These are phyloP conservation scores for Carassius gibelio DNA, from an alignment of 2,113 vertebrate species.

Conservation along the genomic window DNA sequence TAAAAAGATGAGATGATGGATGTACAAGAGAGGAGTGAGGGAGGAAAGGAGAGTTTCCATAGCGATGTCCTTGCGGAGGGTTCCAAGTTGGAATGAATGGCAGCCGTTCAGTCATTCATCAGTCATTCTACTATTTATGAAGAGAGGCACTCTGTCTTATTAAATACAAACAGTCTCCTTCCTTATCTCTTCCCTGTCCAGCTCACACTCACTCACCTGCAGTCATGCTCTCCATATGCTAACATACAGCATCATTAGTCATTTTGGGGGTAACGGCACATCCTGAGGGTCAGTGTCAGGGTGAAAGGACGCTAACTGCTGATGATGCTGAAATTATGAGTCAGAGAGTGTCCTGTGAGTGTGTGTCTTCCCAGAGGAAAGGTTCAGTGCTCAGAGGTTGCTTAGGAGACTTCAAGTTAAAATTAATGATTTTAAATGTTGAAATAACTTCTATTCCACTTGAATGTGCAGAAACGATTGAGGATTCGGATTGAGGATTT, in stretches of 20 bases:
- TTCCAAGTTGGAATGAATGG: conserved; percentile 46
- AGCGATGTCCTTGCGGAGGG: conserved; percentile 46
- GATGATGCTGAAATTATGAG: conserved; percentile 32
- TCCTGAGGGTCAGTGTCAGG: conserved; percentile 22
- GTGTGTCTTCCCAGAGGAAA: conserved; percentile 6
- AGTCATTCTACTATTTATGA: conserved; percentile 31
- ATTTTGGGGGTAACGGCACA: conserved; percentile 26
- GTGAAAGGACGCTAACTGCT: conserved; percentile 31
- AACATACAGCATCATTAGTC: conserved; percentile 38
- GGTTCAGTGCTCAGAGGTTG: conserved; percentile 14
- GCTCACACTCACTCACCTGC: conserved; percentile 14
- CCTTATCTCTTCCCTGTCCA: background rate
- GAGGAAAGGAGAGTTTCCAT: conserved; percentile 34
- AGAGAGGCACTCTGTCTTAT: conserved; percentile 49
- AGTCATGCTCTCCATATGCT: conserved; percentile 25
- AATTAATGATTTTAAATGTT: background rate
- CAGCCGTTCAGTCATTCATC: conserved; percentile 48
- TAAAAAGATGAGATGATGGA: conserved; percentile 27
- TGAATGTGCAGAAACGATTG: background rate
- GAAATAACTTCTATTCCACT: background rate
- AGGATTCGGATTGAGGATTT: background rate
- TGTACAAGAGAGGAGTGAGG: background rate
- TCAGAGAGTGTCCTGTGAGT: conserved; percentile 15
- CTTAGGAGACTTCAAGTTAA: background rate
- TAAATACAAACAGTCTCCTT: conserved; percentile 38